Conservation (phyloP, 2,113 vertebrate species). For the Lophotis ruficrista region DNA sequence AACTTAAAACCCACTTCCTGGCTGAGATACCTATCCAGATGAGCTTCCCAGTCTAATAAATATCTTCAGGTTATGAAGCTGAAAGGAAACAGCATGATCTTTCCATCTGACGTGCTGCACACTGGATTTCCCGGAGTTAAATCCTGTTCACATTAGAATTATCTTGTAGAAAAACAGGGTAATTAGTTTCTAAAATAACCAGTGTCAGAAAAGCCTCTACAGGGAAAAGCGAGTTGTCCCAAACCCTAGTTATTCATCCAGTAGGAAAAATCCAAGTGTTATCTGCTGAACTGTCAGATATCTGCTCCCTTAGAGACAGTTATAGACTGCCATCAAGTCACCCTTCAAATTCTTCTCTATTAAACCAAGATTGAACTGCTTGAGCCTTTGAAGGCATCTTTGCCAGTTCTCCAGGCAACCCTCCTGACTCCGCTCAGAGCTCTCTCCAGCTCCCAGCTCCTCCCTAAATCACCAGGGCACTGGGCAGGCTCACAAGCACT, state of each 20-base stretch:
- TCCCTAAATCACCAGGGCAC: not conserved
- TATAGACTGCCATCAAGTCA: not conserved
- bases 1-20: not conserved
- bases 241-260: not conserved
- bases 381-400: not conserved
- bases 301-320: not conserved
- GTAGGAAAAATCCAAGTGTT: not conserved
- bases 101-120: not conserved
- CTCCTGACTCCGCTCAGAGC: not conserved
- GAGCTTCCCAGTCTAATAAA: not conserved
- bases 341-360: not conserved
- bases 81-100: not conserved
- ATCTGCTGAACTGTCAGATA: not conserved
- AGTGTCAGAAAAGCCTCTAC: not conserved
- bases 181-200: not conserved
- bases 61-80: not conserved
- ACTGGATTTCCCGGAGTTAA: not conserved
- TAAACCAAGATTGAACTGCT: not conserved
- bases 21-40: not conserved
- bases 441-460: not conserved
- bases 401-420: not conserved
- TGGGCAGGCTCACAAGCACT: fast-evolving
- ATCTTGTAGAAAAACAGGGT: not conserved
- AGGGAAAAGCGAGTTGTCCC: not conserved
- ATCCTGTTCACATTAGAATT: not conserved